Evolutionary conservation across 2,888 invertebrate species (phyloP).

Genomic region (Rhimphoctona megacephalus): DNA sequence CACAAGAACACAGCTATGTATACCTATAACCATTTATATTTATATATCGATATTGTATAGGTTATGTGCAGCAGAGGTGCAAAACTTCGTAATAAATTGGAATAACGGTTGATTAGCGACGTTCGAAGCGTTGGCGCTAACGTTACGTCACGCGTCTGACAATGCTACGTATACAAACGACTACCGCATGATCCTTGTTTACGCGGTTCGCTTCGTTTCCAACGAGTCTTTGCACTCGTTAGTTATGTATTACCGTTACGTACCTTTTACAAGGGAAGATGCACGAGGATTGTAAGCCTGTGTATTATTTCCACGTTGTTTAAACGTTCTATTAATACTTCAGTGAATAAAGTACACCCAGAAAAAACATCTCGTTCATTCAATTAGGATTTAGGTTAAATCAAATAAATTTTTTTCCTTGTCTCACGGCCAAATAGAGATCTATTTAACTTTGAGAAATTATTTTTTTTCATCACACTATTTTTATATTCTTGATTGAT

Average conservation of each 20-base stretch:
- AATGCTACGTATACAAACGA: conserved; percentile 15
- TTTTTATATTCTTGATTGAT: no score
- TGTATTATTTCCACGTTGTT: background rate
- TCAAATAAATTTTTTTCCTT: no score
- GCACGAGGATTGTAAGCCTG: background rate
- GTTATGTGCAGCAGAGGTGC: conserved; percentile 1
- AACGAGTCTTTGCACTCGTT: conserved; percentile 53
- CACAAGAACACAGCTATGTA: background rate
- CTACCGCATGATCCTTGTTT: conserved; percentile 28
- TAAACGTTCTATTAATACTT: background rate
- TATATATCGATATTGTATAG: background rate
- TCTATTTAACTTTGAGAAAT: no score
- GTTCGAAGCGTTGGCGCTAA: conserved; percentile 58
- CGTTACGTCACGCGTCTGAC: conserved; percentile 67
- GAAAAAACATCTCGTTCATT: no score
- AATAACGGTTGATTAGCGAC: conserved; percentile 73
- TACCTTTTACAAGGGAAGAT: conserved; percentile 19
- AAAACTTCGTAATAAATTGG: conserved; percentile 61
- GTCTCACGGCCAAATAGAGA: no score
- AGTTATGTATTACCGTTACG: conserved; percentile 35
- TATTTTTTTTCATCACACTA: no score
- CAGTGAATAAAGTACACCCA: no score
- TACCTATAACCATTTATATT: background rate
- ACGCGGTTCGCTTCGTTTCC: conserved; percentile 34
- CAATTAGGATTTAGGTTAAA: no score